Conservation (phyloP, 2,888 invertebrate genomes). For the Drosophila falleni region DNA sequence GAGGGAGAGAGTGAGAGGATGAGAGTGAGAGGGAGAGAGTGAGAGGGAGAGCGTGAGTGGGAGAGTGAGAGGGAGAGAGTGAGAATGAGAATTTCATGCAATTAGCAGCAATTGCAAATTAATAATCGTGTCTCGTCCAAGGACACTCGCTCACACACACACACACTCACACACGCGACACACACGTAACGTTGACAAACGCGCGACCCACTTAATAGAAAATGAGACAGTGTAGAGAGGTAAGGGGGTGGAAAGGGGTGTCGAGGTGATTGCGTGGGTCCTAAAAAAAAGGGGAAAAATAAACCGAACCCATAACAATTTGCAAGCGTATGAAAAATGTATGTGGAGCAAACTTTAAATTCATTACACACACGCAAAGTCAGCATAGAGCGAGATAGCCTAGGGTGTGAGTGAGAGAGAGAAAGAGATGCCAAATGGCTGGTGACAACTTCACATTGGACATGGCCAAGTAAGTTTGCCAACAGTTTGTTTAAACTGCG, state of each 20-base stretch:
- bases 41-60: constrained; percentile 1
- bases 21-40: neutral
- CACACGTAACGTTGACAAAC: constrained; percentile 60
- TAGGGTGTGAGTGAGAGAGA: neutral
- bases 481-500: constrained; percentile 76
- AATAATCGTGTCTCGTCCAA: constrained; percentile 76
- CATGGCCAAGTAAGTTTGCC: constrained; percentile 41
- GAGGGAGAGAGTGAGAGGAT: neutral
- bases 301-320: constrained; percentile 71
- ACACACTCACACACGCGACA: constrained; percentile 17
- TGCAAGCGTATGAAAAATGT: constrained; percentile 78
- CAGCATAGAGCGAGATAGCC: constrained; percentile 23
- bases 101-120: constrained; percentile 80
- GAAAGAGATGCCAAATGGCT: constrained; percentile 29
- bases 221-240: constrained; percentile 44
- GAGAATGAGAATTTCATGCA: constrained; percentile 56
- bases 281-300: constrained; percentile 12
- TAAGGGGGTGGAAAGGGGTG: neutral
- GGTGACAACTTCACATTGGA: constrained; percentile 67
- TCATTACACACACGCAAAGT: constrained; percentile 79
- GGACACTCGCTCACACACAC: constrained; percentile 46
- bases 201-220: constrained; percentile 69
- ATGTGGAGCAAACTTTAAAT: constrained; percentile 78
- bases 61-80: neutral
- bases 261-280: constrained; percentile 39